phyloP scores from a whole-genome alignment of 2,888 invertebrate species.

The Amblyjoppa fuscipennis region DNA sequence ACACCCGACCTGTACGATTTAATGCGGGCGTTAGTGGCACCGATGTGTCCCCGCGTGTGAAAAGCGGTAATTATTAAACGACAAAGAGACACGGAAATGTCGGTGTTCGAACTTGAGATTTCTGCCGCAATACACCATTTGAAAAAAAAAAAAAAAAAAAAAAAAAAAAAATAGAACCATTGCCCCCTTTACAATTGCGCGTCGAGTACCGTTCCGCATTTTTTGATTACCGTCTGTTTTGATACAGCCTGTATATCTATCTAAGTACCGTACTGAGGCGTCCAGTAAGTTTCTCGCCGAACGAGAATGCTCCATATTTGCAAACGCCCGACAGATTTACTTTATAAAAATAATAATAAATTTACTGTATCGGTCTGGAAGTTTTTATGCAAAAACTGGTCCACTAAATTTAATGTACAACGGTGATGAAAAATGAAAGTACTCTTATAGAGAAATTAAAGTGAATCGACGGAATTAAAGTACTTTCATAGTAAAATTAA shows the following conservation, averaged over 20 bases:
- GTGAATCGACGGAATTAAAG: too few species aligned
- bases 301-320: slow-evolving; percentile 49
- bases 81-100: slow-evolving; percentile 1
- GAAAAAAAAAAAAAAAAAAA: background rate
- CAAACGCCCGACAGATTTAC: background rate
- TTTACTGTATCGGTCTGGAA: too few species aligned
- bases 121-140: background rate
- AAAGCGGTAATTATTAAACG: background rate
- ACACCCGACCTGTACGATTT: background rate
- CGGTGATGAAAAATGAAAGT: too few species aligned
- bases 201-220: background rate
- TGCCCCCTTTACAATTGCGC: background rate
- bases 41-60: background rate
- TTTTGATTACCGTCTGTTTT: slow-evolving; percentile 3
- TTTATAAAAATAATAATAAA: too few species aligned
- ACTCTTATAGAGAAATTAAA: too few species aligned
- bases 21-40: slow-evolving; percentile 8
- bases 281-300: slow-evolving; percentile 1
- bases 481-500: too few species aligned
- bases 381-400: too few species aligned
- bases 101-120: background rate
- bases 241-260: background rate
- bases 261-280: background rate
- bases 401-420: too few species aligned
- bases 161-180: background rate